phyloP scores from a whole-genome alignment of 2,113 vertebrate species.

The Apodemus sylvaticus region DNA sequence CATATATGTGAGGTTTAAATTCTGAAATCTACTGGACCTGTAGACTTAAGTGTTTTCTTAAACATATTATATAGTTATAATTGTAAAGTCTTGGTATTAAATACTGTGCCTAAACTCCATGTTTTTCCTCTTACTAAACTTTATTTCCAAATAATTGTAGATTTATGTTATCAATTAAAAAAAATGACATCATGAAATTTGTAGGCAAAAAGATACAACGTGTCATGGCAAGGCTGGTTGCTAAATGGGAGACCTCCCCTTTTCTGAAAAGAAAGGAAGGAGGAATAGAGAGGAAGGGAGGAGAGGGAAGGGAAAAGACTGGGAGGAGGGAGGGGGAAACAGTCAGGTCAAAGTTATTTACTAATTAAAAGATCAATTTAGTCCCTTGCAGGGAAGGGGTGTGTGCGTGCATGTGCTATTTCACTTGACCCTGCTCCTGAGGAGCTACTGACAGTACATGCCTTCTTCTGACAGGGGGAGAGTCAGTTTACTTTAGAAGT shows the following conservation, averaged over 20 bases:
- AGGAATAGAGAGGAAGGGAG: neutral
- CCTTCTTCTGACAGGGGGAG: neutral
- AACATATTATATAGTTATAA: neutral
- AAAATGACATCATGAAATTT: neutral
- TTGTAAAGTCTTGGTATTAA: neutral
- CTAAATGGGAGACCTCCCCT: neutral
- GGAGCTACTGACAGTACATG: neutral
- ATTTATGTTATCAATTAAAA: neutral
- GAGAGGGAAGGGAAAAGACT: neutral
- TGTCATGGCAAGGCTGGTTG: neutral
- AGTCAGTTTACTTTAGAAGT: neutral
- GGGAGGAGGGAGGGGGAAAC: neutral
- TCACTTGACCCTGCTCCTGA: neutral
- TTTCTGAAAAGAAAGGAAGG: neutral
- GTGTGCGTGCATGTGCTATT: neutral
- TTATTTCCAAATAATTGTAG: neutral
- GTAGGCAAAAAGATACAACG: neutral
- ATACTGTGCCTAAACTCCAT: neutral
- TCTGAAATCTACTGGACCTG: neutral
- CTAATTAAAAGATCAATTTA: neutral
- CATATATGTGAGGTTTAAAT: neutral
- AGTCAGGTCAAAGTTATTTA: neutral
- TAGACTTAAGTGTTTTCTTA: neutral
- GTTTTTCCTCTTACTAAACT: neutral
- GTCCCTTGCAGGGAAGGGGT: neutral